Evolutionary conservation across 2,888 invertebrate genomes (phyloP).

Genomic region (Athalia rosae): DNA sequence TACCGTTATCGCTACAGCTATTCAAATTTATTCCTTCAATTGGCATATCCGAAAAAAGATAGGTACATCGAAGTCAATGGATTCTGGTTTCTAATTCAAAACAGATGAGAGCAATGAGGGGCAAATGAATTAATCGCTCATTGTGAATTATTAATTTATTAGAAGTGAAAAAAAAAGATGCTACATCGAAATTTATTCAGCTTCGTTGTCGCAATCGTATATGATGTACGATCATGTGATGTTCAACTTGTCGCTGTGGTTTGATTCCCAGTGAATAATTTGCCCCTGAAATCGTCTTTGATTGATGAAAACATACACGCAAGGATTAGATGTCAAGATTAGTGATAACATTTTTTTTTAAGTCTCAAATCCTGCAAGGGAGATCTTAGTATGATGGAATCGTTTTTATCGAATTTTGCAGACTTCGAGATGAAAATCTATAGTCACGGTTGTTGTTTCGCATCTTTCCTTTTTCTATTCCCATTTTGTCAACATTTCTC

Average conservation of each 20-base stretch:
- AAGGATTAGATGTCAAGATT: too few relatives aligned
- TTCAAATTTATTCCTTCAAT: slow-evolving; percentile 23
- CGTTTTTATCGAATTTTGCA: too few relatives aligned
- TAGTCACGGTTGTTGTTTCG: not conserved
- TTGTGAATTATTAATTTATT: not conserved
- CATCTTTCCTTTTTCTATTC: not conserved
- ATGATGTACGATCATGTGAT: not conserved
- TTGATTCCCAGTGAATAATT: too few relatives aligned
- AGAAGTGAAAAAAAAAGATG: not conserved
- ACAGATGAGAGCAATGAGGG: not conserved
- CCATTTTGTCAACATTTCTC: not conserved
- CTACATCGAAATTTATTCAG: slow-evolving; percentile 5
- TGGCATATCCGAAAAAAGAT: not conserved
- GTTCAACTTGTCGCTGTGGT: too few relatives aligned
- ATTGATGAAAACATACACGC: too few relatives aligned
- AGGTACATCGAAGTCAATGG: slow-evolving; percentile 1
- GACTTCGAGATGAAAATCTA: not conserved
- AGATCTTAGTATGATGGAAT: too few relatives aligned
- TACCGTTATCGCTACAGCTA: slow-evolving; percentile 30
- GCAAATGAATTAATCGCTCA: slow-evolving; percentile 18
- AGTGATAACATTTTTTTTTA: too few relatives aligned
- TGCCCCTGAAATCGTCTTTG: too few relatives aligned
- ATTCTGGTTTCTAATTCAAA: slow-evolving; percentile 36
- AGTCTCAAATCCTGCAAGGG: too few relatives aligned
- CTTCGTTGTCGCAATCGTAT: not conserved